Evolutionary conservation across 2,888 invertebrate genomes (phyloP), one percentile per base, ranked within the genome.

Genomic region (Calephelis perditalis): DNA sequence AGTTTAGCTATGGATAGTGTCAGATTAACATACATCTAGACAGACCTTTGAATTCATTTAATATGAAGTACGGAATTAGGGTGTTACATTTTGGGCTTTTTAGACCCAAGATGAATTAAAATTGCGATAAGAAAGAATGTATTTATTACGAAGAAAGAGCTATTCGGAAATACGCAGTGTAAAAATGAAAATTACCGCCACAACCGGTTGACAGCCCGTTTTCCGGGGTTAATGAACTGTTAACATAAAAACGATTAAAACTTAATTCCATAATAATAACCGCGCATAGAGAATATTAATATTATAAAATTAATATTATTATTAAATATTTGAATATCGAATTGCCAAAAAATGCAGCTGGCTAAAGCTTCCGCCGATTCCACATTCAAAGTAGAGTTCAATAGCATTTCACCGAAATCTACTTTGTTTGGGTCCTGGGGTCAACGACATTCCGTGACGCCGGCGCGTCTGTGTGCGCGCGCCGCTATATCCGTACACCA

Each of bases 401-500:
- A 87, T 81, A 87, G 81, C 89, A 84, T 86, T 88, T 86, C 87
- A 89, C 88, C 89, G 86, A 89, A 90, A 86, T 88, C 86, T 83
- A 88, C 88, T 86, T 87, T 89, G 89, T 90, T 89, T 89, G 88
- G 89, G 89, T 86, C 85, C 82, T 72, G 77, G 84, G 91, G 86
- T 87, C 88, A 78, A 79, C 72, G 90, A 83, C 78, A 86, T 75
- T 72, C 70, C 75, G 78, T 84, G 86, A 84, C 86, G 87, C 82
- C 81, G 68, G 67, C 71, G 70, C 68, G 79, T 66, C 69, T 77
- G 84, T 86, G 86, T 86, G 88, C 82, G 83, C 77, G 79, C 81
- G 77, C 76, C 79, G 75, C 70, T 52, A 52, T 52, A 74, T 82
- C 66, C 70, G 71, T 68, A 77, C 77, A 75, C 72, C 72, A 76